A percentile compares a stretch with the other conserved stretches of the same genome.
These are phyloP conservation scores for Thalassarche chlororhynchos DNA, from an alignment of 2,113 vertebrate genomes.

Conservation along the genomic window DNA sequence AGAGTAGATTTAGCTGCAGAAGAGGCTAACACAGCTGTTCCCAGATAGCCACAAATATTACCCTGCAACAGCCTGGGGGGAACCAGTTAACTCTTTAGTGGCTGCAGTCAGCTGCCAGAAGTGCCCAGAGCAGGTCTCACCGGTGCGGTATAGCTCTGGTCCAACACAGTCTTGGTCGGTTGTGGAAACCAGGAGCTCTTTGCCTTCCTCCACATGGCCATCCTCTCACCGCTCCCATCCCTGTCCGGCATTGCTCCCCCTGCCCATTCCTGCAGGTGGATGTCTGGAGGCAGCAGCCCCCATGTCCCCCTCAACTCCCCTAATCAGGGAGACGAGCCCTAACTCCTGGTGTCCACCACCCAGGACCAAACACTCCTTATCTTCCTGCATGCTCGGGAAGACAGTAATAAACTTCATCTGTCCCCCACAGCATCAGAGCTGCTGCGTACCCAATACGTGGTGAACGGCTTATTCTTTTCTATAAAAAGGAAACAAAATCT, in stretches of 20 bases:
- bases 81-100: neutral
- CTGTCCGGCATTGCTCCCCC: neutral
- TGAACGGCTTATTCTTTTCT: neutral
- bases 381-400: neutral
- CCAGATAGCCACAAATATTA: neutral
- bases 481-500: neutral
- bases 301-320: accelerated
- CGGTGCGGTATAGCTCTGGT: neutral
- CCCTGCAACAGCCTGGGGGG: neutral
- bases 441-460: accelerated
- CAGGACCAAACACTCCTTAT: neutral
- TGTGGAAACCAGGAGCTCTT: neutral
- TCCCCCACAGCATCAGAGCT: neutral
- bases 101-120: neutral
- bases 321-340: neutral
- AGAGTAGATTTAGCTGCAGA: neutral
- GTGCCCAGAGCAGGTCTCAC: neutral
- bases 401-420: neutral
- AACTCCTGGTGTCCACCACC: neutral
- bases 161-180: neutral
- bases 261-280: neutral
- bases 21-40: neutral
- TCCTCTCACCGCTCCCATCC: neutral
- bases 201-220: neutral
- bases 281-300: neutral